These are phyloP conservation scores for Nothura maculosa DNA, from an alignment of 2,797 vertebrate genomes.

Conservation along the genomic window DNA sequence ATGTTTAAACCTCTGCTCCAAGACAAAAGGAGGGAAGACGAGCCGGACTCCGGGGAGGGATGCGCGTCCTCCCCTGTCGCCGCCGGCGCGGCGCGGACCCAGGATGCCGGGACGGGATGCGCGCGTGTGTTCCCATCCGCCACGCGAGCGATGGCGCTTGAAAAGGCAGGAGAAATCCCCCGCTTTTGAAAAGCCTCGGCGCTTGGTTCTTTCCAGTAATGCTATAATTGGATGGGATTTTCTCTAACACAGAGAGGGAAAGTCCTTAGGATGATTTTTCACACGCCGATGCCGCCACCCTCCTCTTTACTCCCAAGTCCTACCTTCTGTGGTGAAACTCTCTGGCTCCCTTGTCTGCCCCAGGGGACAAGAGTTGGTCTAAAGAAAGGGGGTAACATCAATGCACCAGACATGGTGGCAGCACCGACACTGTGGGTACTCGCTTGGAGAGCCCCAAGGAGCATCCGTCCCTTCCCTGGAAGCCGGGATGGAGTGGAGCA, in stretches of 20 bases:
- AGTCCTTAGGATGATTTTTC: constrained; percentile 73
- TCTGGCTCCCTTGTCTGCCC: not conserved
- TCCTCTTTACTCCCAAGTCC: not conserved
- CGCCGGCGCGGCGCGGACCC: not conserved
- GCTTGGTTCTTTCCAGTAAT: constrained; percentile 68
- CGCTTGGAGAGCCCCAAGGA: not conserved
- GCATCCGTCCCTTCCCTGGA: constrained; percentile 33
- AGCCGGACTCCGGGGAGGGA: not conserved
- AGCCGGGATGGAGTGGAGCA: not conserved
- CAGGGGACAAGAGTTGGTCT: not conserved
- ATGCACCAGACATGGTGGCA: not conserved
- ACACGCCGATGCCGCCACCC: constrained; percentile 10
- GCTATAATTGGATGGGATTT: constrained; percentile 80
- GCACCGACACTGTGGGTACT: not conserved
- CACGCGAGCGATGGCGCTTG: constrained; percentile 64
- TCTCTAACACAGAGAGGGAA: constrained; percentile 75
- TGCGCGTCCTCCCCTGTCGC: not conserved
- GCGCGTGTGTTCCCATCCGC: constrained; percentile 49
- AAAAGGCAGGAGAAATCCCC: constrained; percentile 73
- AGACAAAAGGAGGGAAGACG: constrained; percentile 47
- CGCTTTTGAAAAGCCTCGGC: constrained; percentile 60
- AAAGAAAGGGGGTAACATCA: not conserved
- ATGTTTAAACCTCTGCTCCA: constrained; percentile 13
- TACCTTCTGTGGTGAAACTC: constrained; percentile 32
- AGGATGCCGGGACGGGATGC: not conserved